Evolutionary conservation across 2,888 invertebrate genomes (phyloP).

Genomic region (Lithophane leautieri): DNA sequence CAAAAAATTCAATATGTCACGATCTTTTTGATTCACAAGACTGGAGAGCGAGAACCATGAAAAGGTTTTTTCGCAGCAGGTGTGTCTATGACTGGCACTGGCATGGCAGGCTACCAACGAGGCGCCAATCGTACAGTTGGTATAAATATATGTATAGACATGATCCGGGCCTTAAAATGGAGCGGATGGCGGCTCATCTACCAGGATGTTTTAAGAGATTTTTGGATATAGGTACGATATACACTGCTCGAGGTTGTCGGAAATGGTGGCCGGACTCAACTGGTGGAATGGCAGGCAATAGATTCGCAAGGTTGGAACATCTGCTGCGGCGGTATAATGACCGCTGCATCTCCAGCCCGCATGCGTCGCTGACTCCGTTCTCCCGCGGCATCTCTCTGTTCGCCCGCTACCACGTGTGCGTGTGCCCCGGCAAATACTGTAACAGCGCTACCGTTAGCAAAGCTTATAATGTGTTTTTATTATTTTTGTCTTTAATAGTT

Average conservation of each 20-base stretch:
- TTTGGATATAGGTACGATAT: conserved; percentile 24
- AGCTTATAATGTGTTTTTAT: neutral
- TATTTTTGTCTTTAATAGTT: conserved; percentile 6
- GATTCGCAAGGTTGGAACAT: conserved; percentile 19
- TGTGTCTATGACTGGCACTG: conserved; percentile 2
- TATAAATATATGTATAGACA: rapidly evolving
- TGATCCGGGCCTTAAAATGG: neutral
- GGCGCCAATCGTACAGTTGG: neutral
- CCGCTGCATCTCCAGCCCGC: conserved; percentile 31
- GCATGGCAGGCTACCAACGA: too few species aligned
- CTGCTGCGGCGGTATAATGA: neutral
- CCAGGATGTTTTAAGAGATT: conserved; percentile 38
- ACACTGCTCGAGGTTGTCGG: conserved; percentile 42
- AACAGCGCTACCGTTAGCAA: conserved; percentile 7
- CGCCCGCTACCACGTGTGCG: conserved; percentile 39
- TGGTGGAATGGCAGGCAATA: neutral
- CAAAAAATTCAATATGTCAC: conserved; percentile 8
- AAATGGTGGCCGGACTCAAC: rapidly evolving
- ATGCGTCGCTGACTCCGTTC: conserved; percentile 31
- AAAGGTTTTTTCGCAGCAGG: conserved; percentile 16
- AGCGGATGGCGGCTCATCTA: neutral
- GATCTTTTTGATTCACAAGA: conserved; percentile 25
- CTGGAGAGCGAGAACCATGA: conserved; percentile 4
- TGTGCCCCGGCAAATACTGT: conserved; percentile 26
- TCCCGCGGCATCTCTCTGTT: conserved; percentile 30